A percentile compares a stretch with the other conserved stretches of the same genome.
phyloP scores from a whole-genome alignment of 2,113 vertebrate genomes.

The Acinonyx jubatus region DNA sequence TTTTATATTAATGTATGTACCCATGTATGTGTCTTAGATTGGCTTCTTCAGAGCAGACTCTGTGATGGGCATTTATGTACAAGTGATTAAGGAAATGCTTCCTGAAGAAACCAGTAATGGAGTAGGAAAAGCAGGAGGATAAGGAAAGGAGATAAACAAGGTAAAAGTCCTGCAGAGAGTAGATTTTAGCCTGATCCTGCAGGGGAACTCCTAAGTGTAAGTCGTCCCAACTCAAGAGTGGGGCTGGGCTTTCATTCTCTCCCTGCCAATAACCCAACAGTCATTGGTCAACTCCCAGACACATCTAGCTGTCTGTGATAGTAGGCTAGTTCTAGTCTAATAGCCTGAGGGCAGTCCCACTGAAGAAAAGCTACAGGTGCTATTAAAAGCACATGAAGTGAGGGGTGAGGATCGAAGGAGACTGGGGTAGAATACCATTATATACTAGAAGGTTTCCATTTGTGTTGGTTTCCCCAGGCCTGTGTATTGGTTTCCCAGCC shows the following conservation, averaged over 20 bases:
- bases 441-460: not conserved
- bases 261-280: not conserved
- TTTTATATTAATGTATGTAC: not conserved
- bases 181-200: not conserved
- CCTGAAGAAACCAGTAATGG: not conserved
- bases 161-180: not conserved
- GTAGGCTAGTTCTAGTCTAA: not conserved
- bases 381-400: not conserved
- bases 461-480: not conserved
- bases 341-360: not conserved
- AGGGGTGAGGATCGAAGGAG: not conserved
- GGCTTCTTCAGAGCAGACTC: not conserved
- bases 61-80: not conserved
- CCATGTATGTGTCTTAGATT: not conserved
- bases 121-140: not conserved
- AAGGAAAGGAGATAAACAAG: not conserved
- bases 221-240: not conserved
- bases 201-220: not conserved
- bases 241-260: not conserved
- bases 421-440: not conserved
- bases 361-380: not conserved
- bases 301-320: not conserved
- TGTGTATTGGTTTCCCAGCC: not conserved
- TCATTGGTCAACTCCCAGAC: not conserved
- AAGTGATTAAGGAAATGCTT: slow-evolving; percentile 21